Base-by-base conservation (phyloP, 2,888 invertebrate species). In the Blera fallax region DNA sequence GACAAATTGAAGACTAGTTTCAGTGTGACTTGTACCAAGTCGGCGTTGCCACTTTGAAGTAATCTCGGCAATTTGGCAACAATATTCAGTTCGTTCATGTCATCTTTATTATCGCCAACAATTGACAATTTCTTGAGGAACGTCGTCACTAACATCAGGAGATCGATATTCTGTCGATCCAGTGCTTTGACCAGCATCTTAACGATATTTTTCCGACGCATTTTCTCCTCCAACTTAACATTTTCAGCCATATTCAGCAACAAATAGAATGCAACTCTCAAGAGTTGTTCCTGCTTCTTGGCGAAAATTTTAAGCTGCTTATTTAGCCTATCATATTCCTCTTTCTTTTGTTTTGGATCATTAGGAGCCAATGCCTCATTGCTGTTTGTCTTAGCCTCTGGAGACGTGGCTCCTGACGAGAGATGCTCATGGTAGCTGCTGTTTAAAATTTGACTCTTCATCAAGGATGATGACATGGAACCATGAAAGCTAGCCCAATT, bases 171-270 rank as follows among this genome's bases (percentile, higher is more conserved):
- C 88, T 97, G 96, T 87, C 99, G 94, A 89, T 98, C 98, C 91
- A 99, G 94, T 8, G 97, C 96, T 89, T 96, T 97, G 56, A 97
- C 95, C 43, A 99, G 93, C 93, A 98, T 94, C 43, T 96, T 96
- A 3, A 98, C 96, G 87, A 99, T 95, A 89, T 97, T 97, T 91
- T 98, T 97, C 89, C 97, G 97, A 29, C 97, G 95, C 97, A 99
- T 99, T 93, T 99, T 99, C 92, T 98, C 96, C 92, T 99, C 99
- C 2, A 99, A 96, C 91, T 96, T 96, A 7, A 97, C 95, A 93
- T 98, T 99, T 92, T 98, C 98, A 3, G 99, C 97, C 92, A 99
- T 96, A 91, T 99, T 99, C 62, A 99, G 93, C 70, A 99, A 93
- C 90, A 99, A 94, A 92, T 98, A 98, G 91, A 97, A 97, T 2